Base-by-base conservation (phyloP, 2,888 invertebrate species). In the Ormyrus nitidulus region DNA sequence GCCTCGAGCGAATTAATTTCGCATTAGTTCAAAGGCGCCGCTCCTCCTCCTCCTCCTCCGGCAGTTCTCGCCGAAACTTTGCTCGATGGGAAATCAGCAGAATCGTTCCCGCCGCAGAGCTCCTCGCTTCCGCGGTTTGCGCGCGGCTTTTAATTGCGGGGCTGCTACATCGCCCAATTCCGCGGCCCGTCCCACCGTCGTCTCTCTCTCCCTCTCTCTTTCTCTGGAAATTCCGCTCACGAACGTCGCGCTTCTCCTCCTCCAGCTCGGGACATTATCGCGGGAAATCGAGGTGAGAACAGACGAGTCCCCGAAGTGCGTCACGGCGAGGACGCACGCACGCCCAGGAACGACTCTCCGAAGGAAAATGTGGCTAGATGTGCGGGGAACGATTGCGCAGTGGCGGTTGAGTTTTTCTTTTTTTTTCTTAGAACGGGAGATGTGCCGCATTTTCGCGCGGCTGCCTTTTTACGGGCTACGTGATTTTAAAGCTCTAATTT, bases 181-280 rank as follows among this genome's bases (percentile, higher is more conserved):
- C 49, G 9, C 5, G 10, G 13, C 54, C 56, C 53, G 62, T 64
- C n/a, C 49, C 49, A 11, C 10, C 53, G 19, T 19, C 19, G 11
- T 19, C 44, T 34, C 44, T n/a, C 8, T 56, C 10, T 9, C 68
- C 1, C 19, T 19, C 19, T 19, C 19, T 19, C 19, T 19, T 19
- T 19, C 19, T 19, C 51, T 19, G 10, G 49, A 48, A 70, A 83
- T 83, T 83, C 81, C 61, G 56, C 81, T 83, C 80, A 80, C 81
- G 78, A 68, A 70, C 34, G 49, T 65, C 49, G 13, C 48, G 10
- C n/a, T 66, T 62, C 69, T 74, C 61, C 70, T 76, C 66, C 53
- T 62, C 54, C 54, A 65, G 19, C 62, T 72, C 58, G 75, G 79
- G 69, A 46, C 62, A 61, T 69, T 73, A 73, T 65, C 64, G 9